Evolutionary conservation across 2,113 vertebrate species (phyloP).

Genomic region (Cyprinus carpio): DNA sequence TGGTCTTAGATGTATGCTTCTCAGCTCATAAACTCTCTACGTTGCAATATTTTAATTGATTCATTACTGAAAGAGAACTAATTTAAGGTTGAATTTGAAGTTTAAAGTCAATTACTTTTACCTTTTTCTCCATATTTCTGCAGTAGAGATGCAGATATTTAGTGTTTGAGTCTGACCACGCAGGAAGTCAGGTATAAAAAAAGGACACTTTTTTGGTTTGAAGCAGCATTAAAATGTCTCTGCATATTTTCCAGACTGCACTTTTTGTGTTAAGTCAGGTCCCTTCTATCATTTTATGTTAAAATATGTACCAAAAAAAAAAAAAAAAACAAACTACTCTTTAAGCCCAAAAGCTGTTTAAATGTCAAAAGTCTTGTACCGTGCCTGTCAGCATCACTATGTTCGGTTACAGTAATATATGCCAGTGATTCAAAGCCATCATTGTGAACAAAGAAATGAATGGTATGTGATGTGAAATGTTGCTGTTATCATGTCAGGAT

Average conservation of each 20-base stretch:
- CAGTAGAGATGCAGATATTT: neutral
- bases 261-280: neutral
- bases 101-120: neutral
- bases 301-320: neutral
- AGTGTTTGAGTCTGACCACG: neutral
- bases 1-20: neutral
- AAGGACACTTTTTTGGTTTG: neutral
- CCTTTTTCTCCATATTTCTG: neutral
- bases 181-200: neutral
- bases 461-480: neutral
- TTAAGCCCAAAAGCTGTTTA: neutral
- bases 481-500: neutral
- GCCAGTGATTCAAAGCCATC: neutral
- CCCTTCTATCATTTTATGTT: neutral
- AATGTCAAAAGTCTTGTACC: neutral
- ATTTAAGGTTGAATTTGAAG: neutral
- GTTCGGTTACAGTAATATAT: neutral
- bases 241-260: neutral
- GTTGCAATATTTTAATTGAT: neutral
- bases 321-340: too few relatives aligned
- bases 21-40: neutral
- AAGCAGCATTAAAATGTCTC: neutral
- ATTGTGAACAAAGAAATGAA: neutral
- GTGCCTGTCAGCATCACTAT: neutral
- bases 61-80: neutral